These are phyloP conservation scores for Microchirus variegatus DNA, from an alignment of 2,797 vertebrate species.

Conservation along the genomic window DNA sequence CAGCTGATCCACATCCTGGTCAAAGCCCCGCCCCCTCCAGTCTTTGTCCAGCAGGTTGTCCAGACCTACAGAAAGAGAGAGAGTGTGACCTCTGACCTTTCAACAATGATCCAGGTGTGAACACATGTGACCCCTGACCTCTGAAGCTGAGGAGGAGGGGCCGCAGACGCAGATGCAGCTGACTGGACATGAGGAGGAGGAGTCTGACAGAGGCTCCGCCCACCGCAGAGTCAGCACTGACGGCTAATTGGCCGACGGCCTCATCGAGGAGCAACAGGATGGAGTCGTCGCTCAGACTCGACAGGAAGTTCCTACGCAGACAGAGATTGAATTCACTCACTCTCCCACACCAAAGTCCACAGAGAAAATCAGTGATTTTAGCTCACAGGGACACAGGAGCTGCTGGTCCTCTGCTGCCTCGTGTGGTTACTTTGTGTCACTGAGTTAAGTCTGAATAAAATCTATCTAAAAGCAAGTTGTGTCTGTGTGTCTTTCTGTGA, in stretches of 20 bases:
- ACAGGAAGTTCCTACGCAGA: constrained; percentile 77
- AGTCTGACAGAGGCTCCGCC: constrained; percentile 84
- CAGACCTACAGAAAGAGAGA: constrained; percentile 75
- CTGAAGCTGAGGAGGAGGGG: constrained; percentile 82
- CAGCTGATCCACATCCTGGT: constrained; percentile 84
- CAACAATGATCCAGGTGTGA: neutral
- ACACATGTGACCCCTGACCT: constrained; percentile 78
- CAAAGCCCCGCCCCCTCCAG: constrained; percentile 90
- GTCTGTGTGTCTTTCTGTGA: too few relatives aligned
- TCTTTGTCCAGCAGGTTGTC: constrained; percentile 85
- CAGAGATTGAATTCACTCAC: too few relatives aligned
- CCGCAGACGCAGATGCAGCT: constrained; percentile 72
- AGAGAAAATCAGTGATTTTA: too few relatives aligned
- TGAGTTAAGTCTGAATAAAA: too few relatives aligned
- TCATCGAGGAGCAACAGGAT: constrained; percentile 88
- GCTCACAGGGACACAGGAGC: too few relatives aligned
- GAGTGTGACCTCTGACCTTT: constrained; percentile 15
- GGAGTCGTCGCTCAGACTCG: constrained; percentile 73
- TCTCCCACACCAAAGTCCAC: too few relatives aligned
- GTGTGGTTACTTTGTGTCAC: too few relatives aligned
- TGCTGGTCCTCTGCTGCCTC: too few relatives aligned
- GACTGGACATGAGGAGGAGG: constrained; percentile 81
- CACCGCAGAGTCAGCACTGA: constrained; percentile 82
- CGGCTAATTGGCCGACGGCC: constrained; percentile 88
- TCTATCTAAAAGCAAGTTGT: too few relatives aligned